Conservation (phyloP, 2,797 vertebrate species). For the Crocodylus rhombifer region DNA sequence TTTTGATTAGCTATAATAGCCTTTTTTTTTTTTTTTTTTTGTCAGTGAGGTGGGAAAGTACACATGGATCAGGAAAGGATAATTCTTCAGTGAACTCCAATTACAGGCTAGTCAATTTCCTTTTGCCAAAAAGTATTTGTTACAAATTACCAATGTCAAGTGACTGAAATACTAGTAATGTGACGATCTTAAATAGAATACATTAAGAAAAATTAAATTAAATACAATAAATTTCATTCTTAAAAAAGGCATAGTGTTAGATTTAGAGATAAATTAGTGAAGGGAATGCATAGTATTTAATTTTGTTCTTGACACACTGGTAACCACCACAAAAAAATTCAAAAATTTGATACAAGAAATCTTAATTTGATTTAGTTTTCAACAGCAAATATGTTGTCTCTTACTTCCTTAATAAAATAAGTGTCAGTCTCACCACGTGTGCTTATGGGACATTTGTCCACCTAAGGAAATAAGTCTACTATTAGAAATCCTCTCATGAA, state of each 20-base stretch:
- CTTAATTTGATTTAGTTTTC: neutral
- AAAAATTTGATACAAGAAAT: neutral
- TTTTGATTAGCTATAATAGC: neutral
- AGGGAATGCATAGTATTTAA: neutral
- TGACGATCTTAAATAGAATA: neutral
- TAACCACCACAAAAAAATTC: fast-evolving
- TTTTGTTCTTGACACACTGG: neutral
- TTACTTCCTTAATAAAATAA: neutral
- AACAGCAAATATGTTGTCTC: neutral
- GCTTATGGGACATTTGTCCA: neutral
- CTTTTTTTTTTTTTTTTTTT: neutral
- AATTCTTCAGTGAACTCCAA: conserved; percentile 61
- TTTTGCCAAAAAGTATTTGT: conserved; percentile 45
- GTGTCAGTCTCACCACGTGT: fast-evolving
- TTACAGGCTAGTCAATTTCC: conserved; percentile 53
- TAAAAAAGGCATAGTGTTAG: neutral
- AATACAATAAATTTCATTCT: neutral
- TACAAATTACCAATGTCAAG: neutral
- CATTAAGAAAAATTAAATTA: neutral
- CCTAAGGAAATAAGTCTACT: neutral
- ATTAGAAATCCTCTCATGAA: neutral
- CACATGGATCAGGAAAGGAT: conserved; percentile 53
- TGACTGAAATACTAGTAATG: neutral
- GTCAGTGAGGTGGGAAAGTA: conserved; percentile 6
- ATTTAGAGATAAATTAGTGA: neutral